Conservation (phyloP, 2,797 vertebrate species). For the Pangasius djambal region DNA sequence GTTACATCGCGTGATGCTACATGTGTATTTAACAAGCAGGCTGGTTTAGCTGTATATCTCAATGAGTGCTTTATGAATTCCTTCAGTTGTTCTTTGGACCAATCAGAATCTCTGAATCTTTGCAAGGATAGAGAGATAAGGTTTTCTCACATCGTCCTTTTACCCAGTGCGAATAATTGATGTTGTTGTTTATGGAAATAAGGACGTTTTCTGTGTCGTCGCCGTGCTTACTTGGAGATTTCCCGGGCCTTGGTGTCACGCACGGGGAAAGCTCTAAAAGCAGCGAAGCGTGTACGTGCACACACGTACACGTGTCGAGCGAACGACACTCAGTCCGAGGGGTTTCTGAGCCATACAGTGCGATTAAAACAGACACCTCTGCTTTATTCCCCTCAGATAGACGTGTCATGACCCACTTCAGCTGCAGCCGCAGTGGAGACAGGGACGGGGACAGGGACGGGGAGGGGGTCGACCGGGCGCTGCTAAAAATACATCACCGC, state of each 20-base stretch:
- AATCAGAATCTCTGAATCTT: neutral
- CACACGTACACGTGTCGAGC: neutral
- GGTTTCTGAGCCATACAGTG: slow-evolving; percentile 15
- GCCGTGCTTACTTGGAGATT: neutral
- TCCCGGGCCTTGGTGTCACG: neutral
- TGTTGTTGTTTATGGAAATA: neutral
- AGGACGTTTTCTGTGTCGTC: neutral
- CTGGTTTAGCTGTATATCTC: neutral
- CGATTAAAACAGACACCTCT: slow-evolving; percentile 69
- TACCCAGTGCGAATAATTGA: neutral
- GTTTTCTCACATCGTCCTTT: neutral
- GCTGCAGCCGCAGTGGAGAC: slow-evolving; percentile 61
- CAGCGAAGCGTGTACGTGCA: neutral
- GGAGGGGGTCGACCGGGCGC: slow-evolving; percentile 67
- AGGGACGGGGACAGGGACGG: slow-evolving; percentile 53
- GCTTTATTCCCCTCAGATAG: slow-evolving; percentile 76
- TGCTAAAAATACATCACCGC: slow-evolving; percentile 80
- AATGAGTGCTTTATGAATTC: neutral
- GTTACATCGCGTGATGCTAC: neutral
- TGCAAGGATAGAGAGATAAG: neutral
- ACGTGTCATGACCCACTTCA: slow-evolving; percentile 79
- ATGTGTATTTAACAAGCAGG: neutral
- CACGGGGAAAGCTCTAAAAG: neutral
- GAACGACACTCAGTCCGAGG: neutral
- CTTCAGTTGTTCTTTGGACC: neutral